Evolutionary conservation across 1,140 invertebrate species (phyloP).

Genomic region (Aleiodes sp.): DNA sequence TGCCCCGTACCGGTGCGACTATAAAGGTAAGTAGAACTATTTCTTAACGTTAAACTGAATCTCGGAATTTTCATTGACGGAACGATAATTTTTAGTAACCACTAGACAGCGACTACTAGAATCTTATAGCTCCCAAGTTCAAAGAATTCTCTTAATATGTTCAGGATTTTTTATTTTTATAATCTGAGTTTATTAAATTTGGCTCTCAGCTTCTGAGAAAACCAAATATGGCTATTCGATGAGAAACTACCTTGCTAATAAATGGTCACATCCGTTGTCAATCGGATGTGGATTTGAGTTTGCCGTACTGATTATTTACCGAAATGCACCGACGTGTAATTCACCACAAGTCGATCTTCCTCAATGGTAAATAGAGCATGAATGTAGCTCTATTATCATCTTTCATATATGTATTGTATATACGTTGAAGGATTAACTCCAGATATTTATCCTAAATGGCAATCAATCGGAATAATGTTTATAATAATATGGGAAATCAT

Average conservation of each 20-base stretch:
- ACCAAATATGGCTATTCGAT: constrained; percentile 4
- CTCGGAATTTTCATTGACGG: too few relatives aligned
- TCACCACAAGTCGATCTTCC: not conserved
- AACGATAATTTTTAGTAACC: too few relatives aligned
- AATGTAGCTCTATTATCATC: constrained; percentile 10
- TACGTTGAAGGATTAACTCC: not conserved
- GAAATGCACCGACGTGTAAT: not conserved
- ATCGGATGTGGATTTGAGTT: constrained; percentile 12
- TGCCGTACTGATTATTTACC: constrained; percentile 3
- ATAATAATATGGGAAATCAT: too few relatives aligned
- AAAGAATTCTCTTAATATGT: too few relatives aligned
- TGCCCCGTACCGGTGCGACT: too few relatives aligned
- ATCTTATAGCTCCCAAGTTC: too few relatives aligned
- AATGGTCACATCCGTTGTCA: constrained; percentile 7
- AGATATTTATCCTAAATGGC: too few relatives aligned
- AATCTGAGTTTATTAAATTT: not conserved
- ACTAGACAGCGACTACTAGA: too few relatives aligned
- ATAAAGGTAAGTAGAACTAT: too few relatives aligned
- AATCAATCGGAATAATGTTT: too few relatives aligned
- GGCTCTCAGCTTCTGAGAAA: constrained; percentile 1
- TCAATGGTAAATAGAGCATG: constrained; percentile 3
- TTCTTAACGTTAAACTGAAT: too few relatives aligned
- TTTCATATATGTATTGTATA: not conserved
- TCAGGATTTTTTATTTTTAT: too few relatives aligned
- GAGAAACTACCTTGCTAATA: not conserved